Evolutionary conservation across 2,113 vertebrate species (phyloP).

Genomic region (Peromyscus polionotus): DNA sequence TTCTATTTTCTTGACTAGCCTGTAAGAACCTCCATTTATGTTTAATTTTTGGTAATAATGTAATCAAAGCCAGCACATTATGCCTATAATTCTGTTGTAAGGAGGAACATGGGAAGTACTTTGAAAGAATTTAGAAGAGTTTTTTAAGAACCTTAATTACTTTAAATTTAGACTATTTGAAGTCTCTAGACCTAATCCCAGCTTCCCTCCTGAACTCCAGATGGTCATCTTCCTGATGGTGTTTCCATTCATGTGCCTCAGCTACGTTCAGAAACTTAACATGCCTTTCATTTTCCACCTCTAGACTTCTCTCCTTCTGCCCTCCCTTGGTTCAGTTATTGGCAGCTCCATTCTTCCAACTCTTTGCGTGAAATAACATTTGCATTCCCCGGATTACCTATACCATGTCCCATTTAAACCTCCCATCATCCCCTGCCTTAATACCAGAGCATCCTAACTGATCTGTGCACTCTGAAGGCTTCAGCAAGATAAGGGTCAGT

Average conservation of each 20-base stretch:
- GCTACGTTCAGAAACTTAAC: not conserved
- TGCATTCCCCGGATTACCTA: not conserved
- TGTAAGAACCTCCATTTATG: not conserved
- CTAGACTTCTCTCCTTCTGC: not conserved
- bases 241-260: not conserved
- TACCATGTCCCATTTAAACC: not conserved
- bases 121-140: not conserved
- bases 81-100: not conserved
- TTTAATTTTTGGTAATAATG: not conserved
- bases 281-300: not conserved
- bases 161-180: constrained; percentile 1
- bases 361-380: not conserved
- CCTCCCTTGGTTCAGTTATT: not conserved
- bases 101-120: not conserved
- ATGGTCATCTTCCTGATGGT: not conserved
- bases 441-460: not conserved
- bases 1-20: constrained; percentile 9
- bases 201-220: not conserved
- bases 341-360: not conserved
- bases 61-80: constrained; percentile 6
- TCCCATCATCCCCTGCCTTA: not conserved
- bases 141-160: not conserved
- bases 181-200: not conserved
- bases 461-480: not conserved
- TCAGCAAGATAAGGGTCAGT: not conserved